phyloP scores from a whole-genome alignment of 2,797 vertebrate genomes.

The Melanotaenia pygmaea region DNA sequence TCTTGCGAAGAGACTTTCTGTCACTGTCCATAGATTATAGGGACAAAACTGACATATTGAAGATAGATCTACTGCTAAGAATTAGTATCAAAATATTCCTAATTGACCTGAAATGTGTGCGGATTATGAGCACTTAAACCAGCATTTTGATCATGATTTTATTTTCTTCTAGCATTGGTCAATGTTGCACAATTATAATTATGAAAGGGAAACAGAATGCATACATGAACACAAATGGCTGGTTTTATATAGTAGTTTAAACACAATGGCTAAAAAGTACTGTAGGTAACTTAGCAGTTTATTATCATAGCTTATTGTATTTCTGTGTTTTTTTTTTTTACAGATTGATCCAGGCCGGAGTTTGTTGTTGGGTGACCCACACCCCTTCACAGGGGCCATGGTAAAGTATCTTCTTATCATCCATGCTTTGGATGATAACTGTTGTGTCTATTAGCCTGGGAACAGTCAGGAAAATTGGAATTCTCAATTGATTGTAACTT shows the following conservation, averaged over 20 bases:
- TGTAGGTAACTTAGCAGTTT: not conserved
- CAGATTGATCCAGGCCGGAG: constrained; percentile 66
- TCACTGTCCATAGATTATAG: not conserved
- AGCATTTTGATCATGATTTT: not conserved
- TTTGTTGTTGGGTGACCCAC: constrained; percentile 69
- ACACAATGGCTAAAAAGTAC: not conserved
- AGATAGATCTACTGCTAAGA: not conserved
- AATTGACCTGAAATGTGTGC: constrained; percentile 4
- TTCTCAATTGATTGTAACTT: constrained; percentile 70
- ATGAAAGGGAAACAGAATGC: not conserved
- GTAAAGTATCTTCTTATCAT: constrained; percentile 63
- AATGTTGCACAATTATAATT: too few relatives aligned
- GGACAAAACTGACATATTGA: not conserved
- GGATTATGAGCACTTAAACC: not conserved
- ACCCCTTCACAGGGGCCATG: constrained; percentile 83
- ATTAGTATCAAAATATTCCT: not conserved
- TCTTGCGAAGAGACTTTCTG: not conserved
- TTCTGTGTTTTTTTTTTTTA: constrained; percentile 16
- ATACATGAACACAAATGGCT: not conserved
- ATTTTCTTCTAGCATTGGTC: not conserved
- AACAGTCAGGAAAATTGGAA: constrained; percentile 57
- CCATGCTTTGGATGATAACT: constrained; percentile 21
- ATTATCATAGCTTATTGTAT: not conserved
- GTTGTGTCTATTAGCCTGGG: constrained; percentile 13
- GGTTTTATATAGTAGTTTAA: constrained; percentile 1